Conservation (phyloP, 2,888 invertebrate genomes). For the Limnephilus marmoratus region DNA sequence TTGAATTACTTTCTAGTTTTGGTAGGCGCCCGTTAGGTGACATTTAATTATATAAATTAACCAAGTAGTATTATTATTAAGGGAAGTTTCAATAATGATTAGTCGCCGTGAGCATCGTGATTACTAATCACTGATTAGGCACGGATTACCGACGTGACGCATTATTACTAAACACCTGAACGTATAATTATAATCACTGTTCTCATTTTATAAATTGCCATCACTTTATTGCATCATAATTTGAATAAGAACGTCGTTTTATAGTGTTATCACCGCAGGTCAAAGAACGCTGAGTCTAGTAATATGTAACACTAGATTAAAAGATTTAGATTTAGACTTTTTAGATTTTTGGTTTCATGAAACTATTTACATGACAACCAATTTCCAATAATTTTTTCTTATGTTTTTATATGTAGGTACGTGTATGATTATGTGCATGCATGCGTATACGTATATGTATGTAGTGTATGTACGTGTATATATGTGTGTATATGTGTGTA, state of each 20-base stretch:
- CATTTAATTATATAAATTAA: neutral
- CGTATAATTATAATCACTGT: neutral
- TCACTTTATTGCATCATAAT: neutral
- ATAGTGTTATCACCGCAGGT: neutral
- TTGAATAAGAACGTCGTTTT: neutral
- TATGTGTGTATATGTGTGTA: too few relatives aligned
- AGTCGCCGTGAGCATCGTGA: neutral
- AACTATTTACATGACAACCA: too few relatives aligned
- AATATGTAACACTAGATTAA: neutral
- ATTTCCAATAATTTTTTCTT: too few relatives aligned
- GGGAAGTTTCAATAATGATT: neutral
- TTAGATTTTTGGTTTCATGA: too few relatives aligned
- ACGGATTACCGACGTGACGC: conserved; percentile 9
- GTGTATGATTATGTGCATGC: too few relatives aligned
- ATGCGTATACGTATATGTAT: too few relatives aligned
- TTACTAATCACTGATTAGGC: too few relatives aligned
- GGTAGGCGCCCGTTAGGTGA: neutral
- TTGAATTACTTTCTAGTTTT: neutral
- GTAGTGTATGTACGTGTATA: too few relatives aligned
- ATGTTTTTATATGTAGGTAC: too few relatives aligned
- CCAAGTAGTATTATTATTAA: neutral
- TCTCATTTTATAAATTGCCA: neutral
- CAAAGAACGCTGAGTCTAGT: neutral
- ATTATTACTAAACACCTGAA: neutral
- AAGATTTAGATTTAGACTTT: too few relatives aligned